Evolutionary conservation across 2,113 vertebrate genomes (phyloP).

Genomic region (Aspiorhynchus laticeps): DNA sequence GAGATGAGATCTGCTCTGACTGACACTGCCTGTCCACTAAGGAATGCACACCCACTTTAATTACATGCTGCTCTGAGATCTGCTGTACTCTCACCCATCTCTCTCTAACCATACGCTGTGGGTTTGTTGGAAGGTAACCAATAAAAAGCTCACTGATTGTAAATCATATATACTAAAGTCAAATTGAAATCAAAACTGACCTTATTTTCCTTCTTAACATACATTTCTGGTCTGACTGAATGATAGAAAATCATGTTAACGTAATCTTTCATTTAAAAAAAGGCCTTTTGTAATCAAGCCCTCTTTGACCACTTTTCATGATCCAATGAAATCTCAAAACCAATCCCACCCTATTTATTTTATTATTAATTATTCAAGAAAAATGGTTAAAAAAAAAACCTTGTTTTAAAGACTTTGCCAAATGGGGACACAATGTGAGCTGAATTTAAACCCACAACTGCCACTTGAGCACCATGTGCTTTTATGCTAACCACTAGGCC

Average conservation of each 20-base stretch:
- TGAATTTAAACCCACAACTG: background rate
- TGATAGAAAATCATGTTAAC: background rate
- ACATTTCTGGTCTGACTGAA: background rate
- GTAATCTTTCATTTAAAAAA: background rate
- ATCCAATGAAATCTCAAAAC: background rate
- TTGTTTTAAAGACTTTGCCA: background rate
- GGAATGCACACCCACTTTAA: slow-evolving; percentile 28
- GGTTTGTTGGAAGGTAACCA: background rate
- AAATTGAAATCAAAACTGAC: background rate
- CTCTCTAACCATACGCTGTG: background rate
- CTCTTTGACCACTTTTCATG: background rate
- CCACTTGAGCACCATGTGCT: background rate
- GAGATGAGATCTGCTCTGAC: slow-evolving; percentile 19
- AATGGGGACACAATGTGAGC: background rate
- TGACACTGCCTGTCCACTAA: slow-evolving; percentile 15
- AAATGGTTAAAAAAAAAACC: background rate
- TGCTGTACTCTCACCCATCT: background rate
- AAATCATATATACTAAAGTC: background rate
- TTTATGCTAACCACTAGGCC: background rate
- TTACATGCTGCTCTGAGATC: slow-evolving; percentile 11
- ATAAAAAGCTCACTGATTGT: slow-evolving; percentile 12
- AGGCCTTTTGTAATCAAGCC: background rate
- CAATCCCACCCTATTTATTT: background rate
- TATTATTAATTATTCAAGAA: background rate
- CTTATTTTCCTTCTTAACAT: background rate